A percentile compares a stretch with the other conserved stretches of the same genome.
Conservation (phyloP, 2,113 vertebrate genomes). For the Ovis canadensis region DNA sequence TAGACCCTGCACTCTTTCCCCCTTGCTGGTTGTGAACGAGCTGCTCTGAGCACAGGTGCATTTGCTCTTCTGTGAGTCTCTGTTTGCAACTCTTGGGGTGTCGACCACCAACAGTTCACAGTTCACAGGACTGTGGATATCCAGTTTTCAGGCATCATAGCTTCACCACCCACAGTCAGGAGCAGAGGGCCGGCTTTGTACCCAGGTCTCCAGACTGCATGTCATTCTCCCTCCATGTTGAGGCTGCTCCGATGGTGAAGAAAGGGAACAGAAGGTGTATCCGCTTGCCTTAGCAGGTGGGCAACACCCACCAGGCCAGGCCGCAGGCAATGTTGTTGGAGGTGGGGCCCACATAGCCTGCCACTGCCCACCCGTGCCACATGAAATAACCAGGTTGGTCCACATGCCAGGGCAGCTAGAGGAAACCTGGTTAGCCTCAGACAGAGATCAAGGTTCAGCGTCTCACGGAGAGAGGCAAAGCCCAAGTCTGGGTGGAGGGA, state of each 20-base stretch:
- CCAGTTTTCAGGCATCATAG: background rate
- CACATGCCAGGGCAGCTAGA: background rate
- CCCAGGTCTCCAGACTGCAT: background rate
- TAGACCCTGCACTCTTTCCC: too few species aligned
- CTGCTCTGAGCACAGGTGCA: fast-evolving
- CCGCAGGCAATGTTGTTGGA: fast-evolving
- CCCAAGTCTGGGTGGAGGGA: background rate
- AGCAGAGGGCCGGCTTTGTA: background rate
- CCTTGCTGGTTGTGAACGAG: background rate
- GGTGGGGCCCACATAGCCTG: background rate
- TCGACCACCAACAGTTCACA: fast-evolving
- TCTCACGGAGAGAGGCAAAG: background rate
- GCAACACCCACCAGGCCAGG: background rate
- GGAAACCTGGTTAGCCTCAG: background rate
- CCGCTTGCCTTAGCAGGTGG: background rate
- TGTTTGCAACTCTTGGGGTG: background rate
- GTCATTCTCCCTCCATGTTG: fast-evolving
- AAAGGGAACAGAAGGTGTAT: background rate
- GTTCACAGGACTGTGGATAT: background rate
- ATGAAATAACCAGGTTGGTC: background rate
- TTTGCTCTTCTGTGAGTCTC: background rate
- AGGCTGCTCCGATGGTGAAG: fast-evolving
- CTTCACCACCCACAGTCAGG: background rate
- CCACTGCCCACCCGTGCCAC: background rate
- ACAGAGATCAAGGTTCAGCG: background rate